Evolutionary conservation across 1,140 invertebrate species (phyloP).

Genomic region (Eupeodes corollae): DNA sequence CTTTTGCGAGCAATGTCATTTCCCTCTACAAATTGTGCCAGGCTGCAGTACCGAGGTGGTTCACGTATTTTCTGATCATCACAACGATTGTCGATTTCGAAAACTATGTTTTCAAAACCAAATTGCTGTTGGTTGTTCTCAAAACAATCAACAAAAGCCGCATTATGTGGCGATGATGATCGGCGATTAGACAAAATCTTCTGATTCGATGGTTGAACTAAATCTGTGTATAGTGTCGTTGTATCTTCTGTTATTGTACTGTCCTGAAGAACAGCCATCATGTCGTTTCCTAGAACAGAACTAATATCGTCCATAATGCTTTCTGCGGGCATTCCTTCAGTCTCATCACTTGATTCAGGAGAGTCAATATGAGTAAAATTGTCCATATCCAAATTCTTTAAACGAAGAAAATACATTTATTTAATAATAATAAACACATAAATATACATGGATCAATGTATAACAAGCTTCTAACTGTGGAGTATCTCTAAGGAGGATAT

Average conservation of each 20-base stretch:
- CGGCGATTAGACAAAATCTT: conserved; percentile 29
- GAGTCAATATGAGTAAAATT: conserved; percentile 68
- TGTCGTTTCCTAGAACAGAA: conserved; percentile 55
- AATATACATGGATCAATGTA: too few relatives aligned
- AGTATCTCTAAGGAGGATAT: too few relatives aligned
- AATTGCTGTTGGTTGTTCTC: conserved; percentile 47
- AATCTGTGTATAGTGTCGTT: conserved; percentile 49
- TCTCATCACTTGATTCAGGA: conserved; percentile 63
- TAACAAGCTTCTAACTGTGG: too few relatives aligned
- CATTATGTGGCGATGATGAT: conserved; percentile 29
- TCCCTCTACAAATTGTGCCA: conserved; percentile 66
- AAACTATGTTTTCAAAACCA: conserved; percentile 55
- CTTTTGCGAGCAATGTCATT: conserved; percentile 67
- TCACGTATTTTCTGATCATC: conserved; percentile 41
- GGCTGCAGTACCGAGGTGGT: conserved; percentile 53
- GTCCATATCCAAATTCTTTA: conserved; percentile 33
- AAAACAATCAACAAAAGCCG: conserved; percentile 26
- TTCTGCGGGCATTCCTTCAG: conserved; percentile 58
- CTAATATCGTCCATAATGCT: conserved; percentile 65
- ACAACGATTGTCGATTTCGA: conserved; percentile 45
- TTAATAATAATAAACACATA: too few relatives aligned
- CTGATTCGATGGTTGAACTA: conserved; percentile 32
- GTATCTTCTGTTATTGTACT: conserved; percentile 56
- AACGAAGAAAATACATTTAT: too few relatives aligned
- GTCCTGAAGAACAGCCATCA: conserved; percentile 50